phyloP scores from a whole-genome alignment of 2,113 vertebrate species.

The Platysternon megacephalum region DNA sequence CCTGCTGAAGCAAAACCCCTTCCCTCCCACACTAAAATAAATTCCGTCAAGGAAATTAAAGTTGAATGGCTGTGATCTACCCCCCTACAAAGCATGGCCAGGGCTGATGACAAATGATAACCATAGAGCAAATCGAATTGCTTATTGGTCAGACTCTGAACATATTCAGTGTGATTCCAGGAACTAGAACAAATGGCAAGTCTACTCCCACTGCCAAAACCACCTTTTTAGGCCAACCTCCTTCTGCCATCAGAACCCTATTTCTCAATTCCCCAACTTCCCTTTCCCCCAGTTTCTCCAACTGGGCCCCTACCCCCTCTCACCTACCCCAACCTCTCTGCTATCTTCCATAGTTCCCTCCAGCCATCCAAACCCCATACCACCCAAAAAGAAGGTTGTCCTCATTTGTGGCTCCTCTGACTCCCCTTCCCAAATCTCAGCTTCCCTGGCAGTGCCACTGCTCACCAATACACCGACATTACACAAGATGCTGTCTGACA shows the following conservation, averaged over 20 bases:
- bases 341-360: not conserved
- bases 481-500: not conserved
- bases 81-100: not conserved
- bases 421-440: not conserved
- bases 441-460: not conserved
- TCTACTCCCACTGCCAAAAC: not conserved
- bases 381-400: fast-evolving
- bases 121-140: not conserved
- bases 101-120: not conserved
- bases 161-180: not conserved
- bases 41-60: not conserved
- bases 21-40: not conserved
- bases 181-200: not conserved
- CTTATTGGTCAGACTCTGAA: no score
- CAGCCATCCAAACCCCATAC: not conserved
- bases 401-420: not conserved
- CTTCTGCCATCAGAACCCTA: not conserved
- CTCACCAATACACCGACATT: not conserved
- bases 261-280: not conserved
- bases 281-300: not conserved
- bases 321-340: not conserved
- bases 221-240: not conserved
- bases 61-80: not conserved
- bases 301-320: not conserved
- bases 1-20: not conserved